These are phyloP conservation scores for Chrysodeixis includens DNA, from an alignment of 2,888 invertebrate species.

Conservation along the genomic window DNA sequence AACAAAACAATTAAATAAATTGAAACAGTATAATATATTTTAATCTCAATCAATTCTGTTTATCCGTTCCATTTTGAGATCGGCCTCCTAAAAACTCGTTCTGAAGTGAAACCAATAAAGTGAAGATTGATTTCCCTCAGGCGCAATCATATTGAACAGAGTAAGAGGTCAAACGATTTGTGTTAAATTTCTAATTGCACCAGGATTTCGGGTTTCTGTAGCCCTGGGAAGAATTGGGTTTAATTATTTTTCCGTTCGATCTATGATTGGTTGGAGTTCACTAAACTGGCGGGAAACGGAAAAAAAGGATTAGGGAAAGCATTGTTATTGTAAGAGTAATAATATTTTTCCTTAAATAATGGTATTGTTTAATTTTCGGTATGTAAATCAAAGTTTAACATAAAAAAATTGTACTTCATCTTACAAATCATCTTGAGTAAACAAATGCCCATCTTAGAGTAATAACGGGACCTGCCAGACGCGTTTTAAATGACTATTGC, in stretches of 20 bases:
- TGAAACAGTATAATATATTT: slow-evolving; percentile 18
- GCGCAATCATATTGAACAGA: slow-evolving; percentile 63
- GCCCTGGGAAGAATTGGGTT: background rate
- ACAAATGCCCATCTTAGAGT: no score
- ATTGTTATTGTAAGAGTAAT: no score
- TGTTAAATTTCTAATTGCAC: slow-evolving; percentile 58
- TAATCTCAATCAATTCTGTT: slow-evolving; percentile 27
- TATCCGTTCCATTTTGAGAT: slow-evolving; percentile 27
- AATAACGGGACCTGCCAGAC: no score
- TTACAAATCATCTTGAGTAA: no score
- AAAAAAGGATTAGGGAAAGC: no score
- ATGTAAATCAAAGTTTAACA: no score
- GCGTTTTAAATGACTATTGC: no score
- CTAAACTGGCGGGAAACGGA: background rate
- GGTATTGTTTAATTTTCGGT: no score
- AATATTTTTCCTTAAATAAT: no score
- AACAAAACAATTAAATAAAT: slow-evolving; percentile 3
- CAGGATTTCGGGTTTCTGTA: slow-evolving; percentile 32
- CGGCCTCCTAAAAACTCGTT: slow-evolving; percentile 35
- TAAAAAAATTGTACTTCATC: no score
- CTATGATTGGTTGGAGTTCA: background rate
- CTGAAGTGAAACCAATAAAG: slow-evolving; percentile 66
- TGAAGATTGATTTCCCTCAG: slow-evolving; percentile 69
- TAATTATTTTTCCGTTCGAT: background rate
- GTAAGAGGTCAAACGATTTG: slow-evolving; percentile 49